phyloP scores from a whole-genome alignment of 2,888 invertebrate genomes.

The Vannuccia rotundouncinata region DNA sequence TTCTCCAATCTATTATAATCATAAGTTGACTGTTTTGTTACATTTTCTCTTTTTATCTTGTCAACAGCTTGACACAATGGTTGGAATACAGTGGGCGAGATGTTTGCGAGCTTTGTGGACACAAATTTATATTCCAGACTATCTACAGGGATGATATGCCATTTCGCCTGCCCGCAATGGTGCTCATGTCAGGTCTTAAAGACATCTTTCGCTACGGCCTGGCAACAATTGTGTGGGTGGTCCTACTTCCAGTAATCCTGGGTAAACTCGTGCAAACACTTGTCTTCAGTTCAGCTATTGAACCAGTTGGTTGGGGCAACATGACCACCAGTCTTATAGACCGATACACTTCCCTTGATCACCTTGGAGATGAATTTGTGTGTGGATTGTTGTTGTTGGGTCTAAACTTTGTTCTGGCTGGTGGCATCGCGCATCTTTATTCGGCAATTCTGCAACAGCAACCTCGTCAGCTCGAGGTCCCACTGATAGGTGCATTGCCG shows the following conservation, averaged over 20 bases:
- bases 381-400: neutral
- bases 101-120: conserved; percentile 93
- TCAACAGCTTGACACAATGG: conserved; percentile 80
- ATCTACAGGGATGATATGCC: conserved; percentile 99
- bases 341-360: neutral
- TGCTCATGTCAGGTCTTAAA: conserved; percentile 76
- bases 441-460: neutral
- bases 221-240: neutral
- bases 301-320: neutral
- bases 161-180: conserved; percentile 81
- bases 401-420: neutral
- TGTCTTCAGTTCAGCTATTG: neutral
- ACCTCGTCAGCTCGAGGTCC: neutral
- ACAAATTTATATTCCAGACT: conserved; percentile 93
- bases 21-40: too few species aligned
- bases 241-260: neutral
- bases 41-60: neutral
- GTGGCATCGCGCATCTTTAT: neutral
- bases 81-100: conserved; percentile 96
- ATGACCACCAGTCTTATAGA: neutral
- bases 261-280: neutral
- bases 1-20: neutral
- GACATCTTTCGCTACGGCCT: neutral
- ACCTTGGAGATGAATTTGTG: neutral
- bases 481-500: too few species aligned